Conservation (phyloP, 2,113 vertebrate genomes). For the Gobiocypris rarus region DNA sequence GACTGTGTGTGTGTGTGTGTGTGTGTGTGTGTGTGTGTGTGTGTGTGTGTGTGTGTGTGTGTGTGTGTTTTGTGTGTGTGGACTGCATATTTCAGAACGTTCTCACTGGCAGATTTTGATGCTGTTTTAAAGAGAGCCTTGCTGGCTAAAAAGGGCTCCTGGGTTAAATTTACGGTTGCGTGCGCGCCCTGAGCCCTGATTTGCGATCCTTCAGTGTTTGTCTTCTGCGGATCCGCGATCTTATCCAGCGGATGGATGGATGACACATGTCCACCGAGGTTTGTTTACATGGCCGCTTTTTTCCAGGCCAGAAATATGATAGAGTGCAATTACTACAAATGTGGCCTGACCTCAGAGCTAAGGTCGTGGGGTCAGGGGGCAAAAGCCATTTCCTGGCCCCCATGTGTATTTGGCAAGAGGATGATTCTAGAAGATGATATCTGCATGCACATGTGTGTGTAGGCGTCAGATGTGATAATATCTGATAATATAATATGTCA, state of each 20-base stretch:
- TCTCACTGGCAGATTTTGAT: conserved; percentile 67
- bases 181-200: conserved; percentile 68
- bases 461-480: conserved; percentile 43
- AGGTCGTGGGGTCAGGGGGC: conserved; percentile 70
- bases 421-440: conserved; percentile 54
- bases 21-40: background rate
- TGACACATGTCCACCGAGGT: conserved; percentile 69
- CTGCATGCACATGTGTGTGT: conserved; percentile 53
- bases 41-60: conserved; percentile 24
- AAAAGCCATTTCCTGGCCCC: conserved; percentile 75
- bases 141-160: conserved; percentile 71
- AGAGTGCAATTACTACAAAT: conserved; percentile 71
- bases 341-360: conserved; percentile 58
- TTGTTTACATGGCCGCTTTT: conserved; percentile 76
- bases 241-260: conserved; percentile 75
- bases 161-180: conserved; percentile 75
- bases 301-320: conserved; percentile 71
- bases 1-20: conserved; percentile 19
- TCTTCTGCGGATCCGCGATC: conserved; percentile 77
- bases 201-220: conserved; percentile 74
- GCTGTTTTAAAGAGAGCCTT: conserved; percentile 78
- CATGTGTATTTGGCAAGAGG: conserved; percentile 66
- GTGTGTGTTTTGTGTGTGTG: conserved; percentile 24
- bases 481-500: conserved; percentile 40
- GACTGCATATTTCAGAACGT: conserved; percentile 36